These are phyloP conservation scores for Lycocerus yunnanus DNA, from an alignment of 2,888 invertebrate genomes.

Conservation along the genomic window DNA sequence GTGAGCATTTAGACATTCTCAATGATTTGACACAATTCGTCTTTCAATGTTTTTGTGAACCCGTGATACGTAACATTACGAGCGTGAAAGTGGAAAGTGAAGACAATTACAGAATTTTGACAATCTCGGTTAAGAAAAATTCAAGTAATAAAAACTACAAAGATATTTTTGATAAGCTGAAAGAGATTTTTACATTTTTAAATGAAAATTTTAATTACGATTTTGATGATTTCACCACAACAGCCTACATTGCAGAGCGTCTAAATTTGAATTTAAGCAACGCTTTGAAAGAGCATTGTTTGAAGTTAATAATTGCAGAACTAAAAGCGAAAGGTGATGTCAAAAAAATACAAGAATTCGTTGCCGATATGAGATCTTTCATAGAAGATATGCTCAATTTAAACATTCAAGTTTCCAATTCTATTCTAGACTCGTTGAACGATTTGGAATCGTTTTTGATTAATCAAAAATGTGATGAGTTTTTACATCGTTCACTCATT, in stretches of 20 bases:
- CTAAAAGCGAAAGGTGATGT: neutral
- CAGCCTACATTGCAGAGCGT: slow-evolving; percentile 59
- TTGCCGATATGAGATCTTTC: neutral
- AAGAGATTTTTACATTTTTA: slow-evolving; percentile 63
- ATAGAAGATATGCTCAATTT: neutral
- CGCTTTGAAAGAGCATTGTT: neutral
- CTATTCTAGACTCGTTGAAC: slow-evolving; percentile 70
- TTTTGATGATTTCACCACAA: slow-evolving; percentile 56
- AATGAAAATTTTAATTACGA: slow-evolving; percentile 60
- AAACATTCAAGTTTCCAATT: slow-evolving; percentile 55
- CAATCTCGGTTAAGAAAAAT: slow-evolving; percentile 54
- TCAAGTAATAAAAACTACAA: slow-evolving; percentile 57
- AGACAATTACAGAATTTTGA: slow-evolving; percentile 38
- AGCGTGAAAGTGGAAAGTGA: slow-evolving; percentile 55
- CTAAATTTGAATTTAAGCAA: neutral
- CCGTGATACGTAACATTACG: slow-evolving; percentile 61
- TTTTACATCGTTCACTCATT: slow-evolving; percentile 68
- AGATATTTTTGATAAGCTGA: slow-evolving; percentile 63
- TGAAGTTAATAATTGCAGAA: neutral
- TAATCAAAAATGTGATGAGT: slow-evolving; percentile 74
- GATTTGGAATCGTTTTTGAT: slow-evolving; percentile 78
- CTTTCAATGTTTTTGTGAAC: slow-evolving; percentile 61
- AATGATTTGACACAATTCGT: slow-evolving; percentile 64
- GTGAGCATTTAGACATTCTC: slow-evolving; percentile 58
- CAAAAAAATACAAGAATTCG: neutral